Evolutionary conservation across 1,140 invertebrate genomes (phyloP).

Genomic region (Drosophila neocordata): DNA sequence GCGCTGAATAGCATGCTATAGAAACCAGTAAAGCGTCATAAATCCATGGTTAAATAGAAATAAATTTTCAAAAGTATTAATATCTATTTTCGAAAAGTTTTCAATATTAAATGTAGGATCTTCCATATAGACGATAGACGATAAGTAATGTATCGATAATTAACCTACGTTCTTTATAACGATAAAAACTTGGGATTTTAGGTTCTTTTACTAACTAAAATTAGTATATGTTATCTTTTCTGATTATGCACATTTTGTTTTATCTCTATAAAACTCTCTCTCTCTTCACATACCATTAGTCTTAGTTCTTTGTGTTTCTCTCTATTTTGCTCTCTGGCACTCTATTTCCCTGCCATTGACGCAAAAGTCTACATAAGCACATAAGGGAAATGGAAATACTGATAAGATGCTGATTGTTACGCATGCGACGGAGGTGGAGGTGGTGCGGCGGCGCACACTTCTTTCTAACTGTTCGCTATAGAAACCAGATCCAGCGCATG

Average conservation of each 20-base stretch:
- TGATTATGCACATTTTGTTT: not conserved
- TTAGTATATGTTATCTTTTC: not conserved
- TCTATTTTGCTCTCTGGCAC: not conserved
- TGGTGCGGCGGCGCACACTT: conserved; percentile 6
- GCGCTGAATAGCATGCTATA: conserved; percentile 3
- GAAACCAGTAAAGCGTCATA: not conserved
- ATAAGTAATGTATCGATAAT: no score
- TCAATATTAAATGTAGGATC: no score
- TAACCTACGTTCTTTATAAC: no score
- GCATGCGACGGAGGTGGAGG: conserved; percentile 6
- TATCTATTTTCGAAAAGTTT: no score
- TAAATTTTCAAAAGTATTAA: no score
- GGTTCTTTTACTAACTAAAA: no score
- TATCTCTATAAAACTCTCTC: not conserved
- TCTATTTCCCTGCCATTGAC: not conserved
- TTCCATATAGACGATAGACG: no score
- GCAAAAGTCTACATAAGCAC: conserved; percentile 4
- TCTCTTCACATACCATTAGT: not conserved
- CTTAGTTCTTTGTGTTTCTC: not conserved
- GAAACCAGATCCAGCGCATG: conserved; percentile 5
- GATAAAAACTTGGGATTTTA: no score
- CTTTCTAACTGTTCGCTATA: not conserved
- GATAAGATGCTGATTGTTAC: conserved; percentile 2
- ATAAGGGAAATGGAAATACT: conserved; percentile 9
- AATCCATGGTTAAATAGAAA: no score